A percentile compares a stretch with the other conserved stretches of the same genome.
phyloP scores from a whole-genome alignment of 2,888 invertebrate genomes.

The Hymenopus coronatus region DNA sequence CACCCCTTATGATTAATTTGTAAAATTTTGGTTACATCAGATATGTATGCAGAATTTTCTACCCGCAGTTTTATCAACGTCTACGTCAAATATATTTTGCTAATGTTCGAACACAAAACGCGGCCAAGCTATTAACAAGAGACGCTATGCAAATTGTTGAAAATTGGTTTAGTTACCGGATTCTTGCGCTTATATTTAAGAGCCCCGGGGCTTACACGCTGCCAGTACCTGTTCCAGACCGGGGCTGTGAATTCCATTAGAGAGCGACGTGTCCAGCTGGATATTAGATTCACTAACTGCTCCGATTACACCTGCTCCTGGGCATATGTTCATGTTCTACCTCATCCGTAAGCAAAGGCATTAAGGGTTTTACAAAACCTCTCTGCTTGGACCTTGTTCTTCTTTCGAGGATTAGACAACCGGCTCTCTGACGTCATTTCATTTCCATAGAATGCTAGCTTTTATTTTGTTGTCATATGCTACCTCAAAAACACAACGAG shows the following conservation, averaged over 20 bases:
- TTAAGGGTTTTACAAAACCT: background rate
- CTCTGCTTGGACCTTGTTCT: background rate
- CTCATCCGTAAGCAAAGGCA: background rate
- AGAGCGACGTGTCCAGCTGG: background rate
- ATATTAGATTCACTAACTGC: background rate
- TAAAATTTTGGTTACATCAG: no score
- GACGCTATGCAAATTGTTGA: background rate
- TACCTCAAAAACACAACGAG: background rate
- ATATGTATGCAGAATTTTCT: no score
- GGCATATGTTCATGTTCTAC: background rate
- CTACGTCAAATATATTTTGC: background rate
- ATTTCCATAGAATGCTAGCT: background rate
- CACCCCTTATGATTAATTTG: no score
- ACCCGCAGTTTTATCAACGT: no score
- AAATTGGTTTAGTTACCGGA: background rate
- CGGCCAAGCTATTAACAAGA: background rate
- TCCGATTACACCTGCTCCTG: background rate
- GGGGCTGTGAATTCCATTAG: background rate
- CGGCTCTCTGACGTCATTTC: background rate
- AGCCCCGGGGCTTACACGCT: background rate
- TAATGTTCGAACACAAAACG: background rate
- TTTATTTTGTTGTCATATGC: background rate
- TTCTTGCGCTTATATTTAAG: background rate
- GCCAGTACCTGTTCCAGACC: background rate
- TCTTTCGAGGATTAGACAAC: background rate